Base-by-base conservation (phyloP, 2,888 invertebrate genomes). In the Noctuana brunneofusca region DNA sequence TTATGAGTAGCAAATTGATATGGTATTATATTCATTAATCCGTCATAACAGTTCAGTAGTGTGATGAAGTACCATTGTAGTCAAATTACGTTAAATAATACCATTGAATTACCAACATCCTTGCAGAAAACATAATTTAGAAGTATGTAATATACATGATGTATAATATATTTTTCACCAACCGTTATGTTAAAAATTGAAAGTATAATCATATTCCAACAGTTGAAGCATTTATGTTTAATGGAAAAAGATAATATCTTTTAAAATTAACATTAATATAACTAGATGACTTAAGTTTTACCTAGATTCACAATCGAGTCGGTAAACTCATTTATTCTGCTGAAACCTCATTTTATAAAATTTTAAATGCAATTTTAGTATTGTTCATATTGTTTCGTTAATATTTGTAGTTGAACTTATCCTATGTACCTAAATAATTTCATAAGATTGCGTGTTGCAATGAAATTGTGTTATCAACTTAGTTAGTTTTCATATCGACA, bases 241-340 rank as follows among this genome's bases (percentile, higher is more conserved):
- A n/a, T n/a, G n/a, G n/a, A n/a, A n/a, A n/a, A n/a, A n/a, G n/a
- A n/a, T n/a, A n/a, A n/a, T n/a, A n/a, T n/a, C n/a, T n/a, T n/a
- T n/a, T n/a, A n/a, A n/a, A n/a, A n/a, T n/a, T n/a, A n/a, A n/a
- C n/a, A n/a, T n/a, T n/a, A n/a, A 30, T n/a, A 41, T 41, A 16
- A 41, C 8, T 2, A 16, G 0, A 41, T 41, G 16, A 41, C 8
- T 16, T 14, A 46, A 8, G 8, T 8, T 41, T 49, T 27, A 49
- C 11, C 46, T 60, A 53, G 35, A 46, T 53, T 53, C 27, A 41
- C 16, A 43, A 9, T 43, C 12, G 20, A 53, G 32, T 53, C 14
- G n/a, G 80, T 81, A 72, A 86, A 88, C 90, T 91, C 90, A 89
- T 90, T 87, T 83, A 86, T 81, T 90, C 90, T 90, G 89, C 87